Evolutionary conservation across 1,140 invertebrate species (phyloP).

Genomic region (Saxidomus purpurata): DNA sequence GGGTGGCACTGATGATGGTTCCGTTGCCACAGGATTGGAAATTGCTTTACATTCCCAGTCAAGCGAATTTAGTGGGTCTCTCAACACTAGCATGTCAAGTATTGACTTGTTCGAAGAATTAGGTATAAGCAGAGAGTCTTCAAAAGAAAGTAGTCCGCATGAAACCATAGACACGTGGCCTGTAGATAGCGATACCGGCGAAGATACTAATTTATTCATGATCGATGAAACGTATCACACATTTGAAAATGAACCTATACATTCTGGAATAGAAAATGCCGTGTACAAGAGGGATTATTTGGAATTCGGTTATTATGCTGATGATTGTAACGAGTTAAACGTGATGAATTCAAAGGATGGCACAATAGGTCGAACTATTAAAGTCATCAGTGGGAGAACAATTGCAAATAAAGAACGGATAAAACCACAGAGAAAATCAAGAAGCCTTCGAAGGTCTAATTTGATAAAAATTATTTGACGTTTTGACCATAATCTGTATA

Average conservation of each 20-base stretch:
- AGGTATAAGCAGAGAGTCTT: neutral
- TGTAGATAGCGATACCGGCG: neutral
- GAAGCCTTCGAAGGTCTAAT: neutral
- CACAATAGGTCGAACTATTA: neutral
- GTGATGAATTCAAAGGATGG: neutral
- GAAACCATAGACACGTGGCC: neutral
- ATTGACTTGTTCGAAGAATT: neutral
- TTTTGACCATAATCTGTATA: no score
- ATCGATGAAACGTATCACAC: no score
- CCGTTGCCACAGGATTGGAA: neutral
- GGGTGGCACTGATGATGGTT: neutral
- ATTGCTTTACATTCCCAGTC: neutral
- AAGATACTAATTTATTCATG: neutral
- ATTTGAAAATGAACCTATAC: neutral
- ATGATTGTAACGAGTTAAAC: neutral
- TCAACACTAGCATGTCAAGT: neutral
- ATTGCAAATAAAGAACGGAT: neutral
- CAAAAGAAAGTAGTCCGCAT: neutral
- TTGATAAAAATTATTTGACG: conserved; percentile 21
- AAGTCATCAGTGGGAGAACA: conserved; percentile 1
- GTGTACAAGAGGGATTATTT: neutral
- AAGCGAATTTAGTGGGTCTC: neutral
- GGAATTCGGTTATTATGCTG: neutral
- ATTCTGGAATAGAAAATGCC: neutral
- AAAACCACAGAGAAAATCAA: neutral